These are phyloP conservation scores for Metallyticus violacea DNA, from an alignment of 2,888 invertebrate genomes.

Conservation along the genomic window DNA sequence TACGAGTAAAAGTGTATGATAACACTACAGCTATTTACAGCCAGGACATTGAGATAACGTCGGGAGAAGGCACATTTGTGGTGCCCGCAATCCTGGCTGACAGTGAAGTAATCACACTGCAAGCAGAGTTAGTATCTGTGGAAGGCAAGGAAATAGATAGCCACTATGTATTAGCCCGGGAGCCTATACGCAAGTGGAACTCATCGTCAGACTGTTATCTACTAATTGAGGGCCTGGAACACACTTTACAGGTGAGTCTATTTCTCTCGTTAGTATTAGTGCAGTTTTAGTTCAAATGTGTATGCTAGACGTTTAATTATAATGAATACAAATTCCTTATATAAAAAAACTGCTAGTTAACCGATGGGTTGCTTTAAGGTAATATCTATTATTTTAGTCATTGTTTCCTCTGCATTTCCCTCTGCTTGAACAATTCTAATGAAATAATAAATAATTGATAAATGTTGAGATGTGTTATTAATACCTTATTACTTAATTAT, in stretches of 20 bases:
- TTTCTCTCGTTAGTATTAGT: too few relatives aligned
- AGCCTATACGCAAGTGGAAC: conserved; percentile 64
- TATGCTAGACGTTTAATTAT: too few relatives aligned
- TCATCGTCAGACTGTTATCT: conserved; percentile 66
- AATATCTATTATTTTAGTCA: too few relatives aligned
- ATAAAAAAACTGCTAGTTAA: too few relatives aligned
- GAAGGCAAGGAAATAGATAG: conserved; percentile 69
- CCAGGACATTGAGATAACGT: conserved; percentile 66
- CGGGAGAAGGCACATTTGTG: conserved; percentile 62
- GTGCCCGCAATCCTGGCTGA: conserved; percentile 67
- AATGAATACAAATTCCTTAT: too few relatives aligned
- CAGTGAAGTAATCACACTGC: conserved; percentile 60
- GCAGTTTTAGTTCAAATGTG: too few relatives aligned
- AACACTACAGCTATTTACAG: conserved; percentile 67
- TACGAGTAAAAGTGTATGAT: conserved; percentile 64
- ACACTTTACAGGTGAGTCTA: conserved; percentile 60
- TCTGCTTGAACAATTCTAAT: too few relatives aligned
- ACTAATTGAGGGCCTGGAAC: conserved; percentile 62
- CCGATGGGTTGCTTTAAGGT: too few relatives aligned
- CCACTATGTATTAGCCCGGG: conserved; percentile 63
- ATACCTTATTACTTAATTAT: too few relatives aligned
- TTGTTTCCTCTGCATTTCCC: too few relatives aligned
- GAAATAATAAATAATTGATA: too few relatives aligned
- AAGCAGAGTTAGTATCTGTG: conserved; percentile 67
- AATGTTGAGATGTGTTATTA: too few relatives aligned